Conservation (phyloP, 2,113 vertebrate species). For the Nanger granti region DNA sequence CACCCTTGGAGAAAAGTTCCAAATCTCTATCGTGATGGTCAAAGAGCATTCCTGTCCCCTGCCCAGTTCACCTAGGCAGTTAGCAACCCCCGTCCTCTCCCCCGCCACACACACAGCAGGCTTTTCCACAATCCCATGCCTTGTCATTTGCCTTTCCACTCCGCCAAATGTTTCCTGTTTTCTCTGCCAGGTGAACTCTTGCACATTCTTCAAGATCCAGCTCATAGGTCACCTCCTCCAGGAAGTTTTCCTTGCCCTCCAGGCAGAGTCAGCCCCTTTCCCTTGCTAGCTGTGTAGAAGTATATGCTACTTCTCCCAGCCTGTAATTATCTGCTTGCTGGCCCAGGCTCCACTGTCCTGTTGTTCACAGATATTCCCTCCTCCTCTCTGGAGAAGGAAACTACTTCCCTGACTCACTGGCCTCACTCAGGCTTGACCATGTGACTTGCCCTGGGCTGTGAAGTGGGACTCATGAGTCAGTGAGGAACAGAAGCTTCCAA, state of each 20-base stretch:
- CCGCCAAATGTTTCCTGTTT: background rate
- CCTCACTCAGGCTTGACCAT: background rate
- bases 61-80: background rate
- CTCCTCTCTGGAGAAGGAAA: background rate
- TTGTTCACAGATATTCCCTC: background rate
- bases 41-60: background rate
- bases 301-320: background rate
- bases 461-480: background rate
- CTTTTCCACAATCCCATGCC: background rate
- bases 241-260: background rate
- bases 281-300: background rate
- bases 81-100: too few relatives aligned
- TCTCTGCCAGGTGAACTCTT: background rate
- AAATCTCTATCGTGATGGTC: background rate
- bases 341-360: background rate
- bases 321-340: background rate
- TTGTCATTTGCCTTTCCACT: background rate
- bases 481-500: background rate
- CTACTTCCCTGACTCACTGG: background rate
- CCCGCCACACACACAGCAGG: accelerated
- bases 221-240: background rate
- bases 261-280: background rate
- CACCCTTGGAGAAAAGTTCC: background rate
- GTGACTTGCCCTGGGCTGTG: background rate
- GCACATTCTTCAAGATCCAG: background rate